phyloP scores from a whole-genome alignment of 2,797 vertebrate genomes.

The Euphonia xanthogaster region DNA sequence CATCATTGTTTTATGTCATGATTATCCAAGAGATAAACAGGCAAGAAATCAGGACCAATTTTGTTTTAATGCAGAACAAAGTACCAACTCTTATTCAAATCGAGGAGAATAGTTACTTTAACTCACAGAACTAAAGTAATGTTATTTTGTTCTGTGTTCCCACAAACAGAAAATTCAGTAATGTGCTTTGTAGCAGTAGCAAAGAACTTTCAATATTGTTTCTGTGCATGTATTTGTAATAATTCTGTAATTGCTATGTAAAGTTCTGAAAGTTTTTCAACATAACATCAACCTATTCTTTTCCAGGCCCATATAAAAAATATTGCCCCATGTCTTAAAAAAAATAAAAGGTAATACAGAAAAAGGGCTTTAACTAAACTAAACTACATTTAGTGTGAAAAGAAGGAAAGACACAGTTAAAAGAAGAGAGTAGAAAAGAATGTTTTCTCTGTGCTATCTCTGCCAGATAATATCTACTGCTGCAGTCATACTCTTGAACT shows the following conservation, averaged over 20 bases:
- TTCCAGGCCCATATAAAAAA: not conserved
- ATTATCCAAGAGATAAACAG: not conserved
- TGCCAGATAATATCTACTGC: not conserved
- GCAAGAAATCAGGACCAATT: not conserved
- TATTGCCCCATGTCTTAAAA: not conserved
- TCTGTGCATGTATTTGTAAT: not conserved
- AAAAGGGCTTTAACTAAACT: not conserved
- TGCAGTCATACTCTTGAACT: not conserved
- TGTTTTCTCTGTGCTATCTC: not conserved
- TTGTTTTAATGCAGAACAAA: not conserved
- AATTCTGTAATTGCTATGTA: not conserved
- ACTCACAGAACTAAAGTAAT: not conserved
- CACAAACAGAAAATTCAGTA: not conserved
- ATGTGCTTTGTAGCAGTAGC: not conserved
- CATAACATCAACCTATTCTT: not conserved
- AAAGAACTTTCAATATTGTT: not conserved
- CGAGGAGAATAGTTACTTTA: not conserved
- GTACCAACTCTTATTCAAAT: not conserved
- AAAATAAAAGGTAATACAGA: not conserved
- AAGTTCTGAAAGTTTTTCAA: not conserved
- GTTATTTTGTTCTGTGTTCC: not conserved
- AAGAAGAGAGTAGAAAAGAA: not conserved
- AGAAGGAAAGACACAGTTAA: not conserved
- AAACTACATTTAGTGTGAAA: not conserved
- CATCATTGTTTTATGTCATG: not conserved